Conservation (phyloP, 2,888 invertebrate genomes). For the Ctenicera cuprea region DNA sequence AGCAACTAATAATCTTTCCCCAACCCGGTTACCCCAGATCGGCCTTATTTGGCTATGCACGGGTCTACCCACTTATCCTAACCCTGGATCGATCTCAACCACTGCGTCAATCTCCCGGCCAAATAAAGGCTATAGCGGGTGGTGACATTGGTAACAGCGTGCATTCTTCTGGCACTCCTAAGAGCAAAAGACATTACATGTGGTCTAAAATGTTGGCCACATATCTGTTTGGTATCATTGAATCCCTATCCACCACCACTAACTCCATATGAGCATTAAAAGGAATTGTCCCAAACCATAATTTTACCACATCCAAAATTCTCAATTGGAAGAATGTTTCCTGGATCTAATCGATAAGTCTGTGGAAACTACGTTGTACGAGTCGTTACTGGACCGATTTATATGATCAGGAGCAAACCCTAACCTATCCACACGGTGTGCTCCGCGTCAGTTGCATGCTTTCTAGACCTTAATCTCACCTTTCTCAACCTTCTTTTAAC, state of each 20-base stretch:
- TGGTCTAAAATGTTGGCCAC: not conserved
- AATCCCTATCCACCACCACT: not conserved
- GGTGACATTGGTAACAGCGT: not conserved
- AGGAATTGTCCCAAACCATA: not conserved
- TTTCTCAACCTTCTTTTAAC: not conserved
- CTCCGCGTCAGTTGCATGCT: not conserved
- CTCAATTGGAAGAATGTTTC: not conserved
- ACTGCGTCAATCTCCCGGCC: no score
- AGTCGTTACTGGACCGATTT: not conserved
- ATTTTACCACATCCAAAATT: not conserved
- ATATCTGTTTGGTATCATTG: not conserved
- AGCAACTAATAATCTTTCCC: no score
- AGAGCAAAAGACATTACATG: constrained; percentile 1
- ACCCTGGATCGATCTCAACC: no score
- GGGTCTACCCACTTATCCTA: no score
- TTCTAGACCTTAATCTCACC: not conserved
- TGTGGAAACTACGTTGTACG: not conserved
- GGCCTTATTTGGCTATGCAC: no score
- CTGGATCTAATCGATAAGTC: not conserved
- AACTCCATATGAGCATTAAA: not conserved
- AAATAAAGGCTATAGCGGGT: no score
- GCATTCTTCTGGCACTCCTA: not conserved
- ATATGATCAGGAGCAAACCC: not conserved
- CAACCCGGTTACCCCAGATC: no score
- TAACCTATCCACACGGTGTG: not conserved